phyloP scores from a whole-genome alignment of 2,113 vertebrate genomes.

The Charina bottae region DNA sequence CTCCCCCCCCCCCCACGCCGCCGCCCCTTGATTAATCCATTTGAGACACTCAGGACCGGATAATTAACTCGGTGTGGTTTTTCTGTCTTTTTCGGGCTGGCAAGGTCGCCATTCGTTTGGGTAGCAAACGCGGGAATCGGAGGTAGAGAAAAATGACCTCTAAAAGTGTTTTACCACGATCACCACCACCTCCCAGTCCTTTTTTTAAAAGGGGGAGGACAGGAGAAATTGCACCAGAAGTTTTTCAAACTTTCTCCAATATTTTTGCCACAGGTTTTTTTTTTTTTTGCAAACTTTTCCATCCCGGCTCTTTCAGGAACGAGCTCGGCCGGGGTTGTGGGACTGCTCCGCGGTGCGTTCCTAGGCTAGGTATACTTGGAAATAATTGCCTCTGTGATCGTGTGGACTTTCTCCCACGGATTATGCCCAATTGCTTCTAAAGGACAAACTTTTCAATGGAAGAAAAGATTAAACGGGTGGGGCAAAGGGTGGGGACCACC shows the following conservation, averaged over 20 bases:
- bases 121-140: neutral
- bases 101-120: neutral
- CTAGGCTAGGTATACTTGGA: neutral
- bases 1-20: neutral
- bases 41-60: conserved; percentile 57
- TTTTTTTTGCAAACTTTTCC: neutral
- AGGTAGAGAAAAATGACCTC: neutral
- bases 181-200: neutral
- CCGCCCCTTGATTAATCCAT: conserved; percentile 62
- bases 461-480: neutral
- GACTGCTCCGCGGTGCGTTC: neutral
- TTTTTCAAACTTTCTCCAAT: neutral
- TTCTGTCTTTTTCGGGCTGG: neutral
- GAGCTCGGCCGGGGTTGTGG: neutral
- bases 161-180: neutral
- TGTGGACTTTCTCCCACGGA: neutral
- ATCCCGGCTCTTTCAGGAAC: neutral
- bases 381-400: neutral
- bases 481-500: neutral
- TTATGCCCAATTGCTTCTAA: neutral
- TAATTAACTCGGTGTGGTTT: conserved; percentile 66
- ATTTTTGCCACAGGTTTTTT: neutral
- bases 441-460: neutral
- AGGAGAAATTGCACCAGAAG: neutral
- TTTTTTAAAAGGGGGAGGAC: neutral